These are phyloP conservation scores for Pygmarrhopalites habei DNA, from an alignment of 1,140 invertebrate species.

Conservation along the genomic window DNA sequence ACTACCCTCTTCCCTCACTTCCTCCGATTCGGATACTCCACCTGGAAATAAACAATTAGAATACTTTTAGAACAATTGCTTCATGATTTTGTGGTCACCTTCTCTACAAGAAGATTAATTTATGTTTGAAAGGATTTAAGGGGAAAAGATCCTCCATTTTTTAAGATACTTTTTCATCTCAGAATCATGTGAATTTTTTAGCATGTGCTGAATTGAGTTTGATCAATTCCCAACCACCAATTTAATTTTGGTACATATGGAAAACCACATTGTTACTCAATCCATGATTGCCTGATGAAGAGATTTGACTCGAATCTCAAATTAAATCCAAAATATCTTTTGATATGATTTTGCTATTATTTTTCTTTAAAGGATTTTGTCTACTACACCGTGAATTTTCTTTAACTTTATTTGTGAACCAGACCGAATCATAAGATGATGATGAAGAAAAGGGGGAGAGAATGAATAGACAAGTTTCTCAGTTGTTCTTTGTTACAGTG, in stretches of 20 bases:
- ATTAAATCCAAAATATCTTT: too few relatives aligned
- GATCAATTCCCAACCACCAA: background rate
- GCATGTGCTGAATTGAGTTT: background rate
- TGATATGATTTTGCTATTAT: too few relatives aligned
- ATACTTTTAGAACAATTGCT: background rate
- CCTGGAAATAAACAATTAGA: background rate
- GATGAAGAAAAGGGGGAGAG: background rate
- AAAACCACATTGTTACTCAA: too few relatives aligned
- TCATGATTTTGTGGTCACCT: background rate
- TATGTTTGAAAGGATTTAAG: background rate
- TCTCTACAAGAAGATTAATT: background rate
- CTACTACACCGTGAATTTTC: too few relatives aligned
- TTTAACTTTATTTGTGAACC: background rate
- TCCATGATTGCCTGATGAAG: too few relatives aligned
- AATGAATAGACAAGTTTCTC: background rate
- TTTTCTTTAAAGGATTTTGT: too few relatives aligned
- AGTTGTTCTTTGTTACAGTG: background rate
- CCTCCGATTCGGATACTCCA: background rate
- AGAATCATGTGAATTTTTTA: background rate
- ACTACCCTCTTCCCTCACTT: too few relatives aligned
- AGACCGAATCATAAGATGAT: background rate
- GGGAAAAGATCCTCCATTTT: too few relatives aligned
- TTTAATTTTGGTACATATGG: too few relatives aligned
- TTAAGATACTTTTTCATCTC: background rate
- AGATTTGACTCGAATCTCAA: too few relatives aligned